Conservation (phyloP, 2,888 invertebrate species). For the Aradus depressus region DNA sequence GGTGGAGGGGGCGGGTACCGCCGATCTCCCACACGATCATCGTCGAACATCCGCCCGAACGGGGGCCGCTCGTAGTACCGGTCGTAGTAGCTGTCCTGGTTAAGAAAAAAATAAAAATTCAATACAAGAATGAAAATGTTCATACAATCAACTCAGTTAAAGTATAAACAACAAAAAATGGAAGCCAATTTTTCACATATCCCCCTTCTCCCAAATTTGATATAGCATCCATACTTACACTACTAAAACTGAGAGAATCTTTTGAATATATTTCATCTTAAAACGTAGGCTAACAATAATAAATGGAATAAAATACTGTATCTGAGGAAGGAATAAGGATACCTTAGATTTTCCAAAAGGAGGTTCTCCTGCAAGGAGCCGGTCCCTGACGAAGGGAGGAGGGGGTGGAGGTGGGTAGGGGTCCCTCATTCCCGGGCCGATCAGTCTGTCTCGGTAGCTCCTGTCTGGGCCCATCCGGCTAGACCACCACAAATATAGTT, state of each 20-base stretch:
- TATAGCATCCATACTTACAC: too few relatives aligned
- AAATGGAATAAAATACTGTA: too few relatives aligned
- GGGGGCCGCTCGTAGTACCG: conserved; percentile 47
- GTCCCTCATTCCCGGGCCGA: conserved; percentile 77
- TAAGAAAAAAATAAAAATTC: conserved; percentile 21
- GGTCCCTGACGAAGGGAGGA: conserved; percentile 76
- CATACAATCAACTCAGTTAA: too few relatives aligned
- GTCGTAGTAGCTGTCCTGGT: conserved; percentile 65
- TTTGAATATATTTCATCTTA: too few relatives aligned
- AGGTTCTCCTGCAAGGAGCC: conserved; percentile 70
- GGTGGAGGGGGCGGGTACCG: conserved; percentile 70
- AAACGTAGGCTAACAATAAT: too few relatives aligned
- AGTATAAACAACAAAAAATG: too few relatives aligned
- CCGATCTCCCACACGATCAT: conserved; percentile 48
- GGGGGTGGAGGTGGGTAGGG: conserved; percentile 86
- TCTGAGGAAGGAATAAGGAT: neutral
- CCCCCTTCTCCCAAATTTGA: too few relatives aligned
- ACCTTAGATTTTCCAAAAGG: conserved; percentile 28
- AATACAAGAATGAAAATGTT: too few relatives aligned
- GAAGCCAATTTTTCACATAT: too few relatives aligned
- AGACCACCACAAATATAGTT: conserved; percentile 26
- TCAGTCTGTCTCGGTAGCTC: conserved; percentile 66
- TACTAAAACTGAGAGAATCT: too few relatives aligned
- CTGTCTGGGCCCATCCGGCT: conserved; percentile 37
- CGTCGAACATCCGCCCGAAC: conserved; percentile 38